phyloP scores from a whole-genome alignment of 2,888 invertebrate genomes.

The Watsonalla cultraria region DNA sequence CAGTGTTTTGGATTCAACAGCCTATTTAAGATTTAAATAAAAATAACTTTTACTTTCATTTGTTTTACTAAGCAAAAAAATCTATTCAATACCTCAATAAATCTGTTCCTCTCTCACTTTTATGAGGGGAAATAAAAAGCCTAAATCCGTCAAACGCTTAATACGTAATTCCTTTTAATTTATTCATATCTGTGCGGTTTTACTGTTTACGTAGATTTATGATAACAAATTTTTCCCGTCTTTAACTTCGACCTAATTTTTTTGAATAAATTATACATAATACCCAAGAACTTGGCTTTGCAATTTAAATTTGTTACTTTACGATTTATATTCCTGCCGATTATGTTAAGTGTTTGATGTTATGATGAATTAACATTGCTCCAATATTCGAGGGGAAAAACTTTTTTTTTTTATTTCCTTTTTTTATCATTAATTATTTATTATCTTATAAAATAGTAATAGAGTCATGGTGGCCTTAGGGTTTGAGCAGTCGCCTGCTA shows the following conservation, averaged over 20 bases:
- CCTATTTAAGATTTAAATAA: no score
- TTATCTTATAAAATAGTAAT: no score
- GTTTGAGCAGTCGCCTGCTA: no score
- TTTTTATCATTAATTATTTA: no score
- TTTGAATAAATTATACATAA: slow-evolving; percentile 27
- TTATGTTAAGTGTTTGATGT: slow-evolving; percentile 4
- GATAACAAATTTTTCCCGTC: slow-evolving; percentile 38
- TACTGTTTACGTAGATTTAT: slow-evolving; percentile 38
- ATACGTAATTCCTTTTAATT: slow-evolving; percentile 14
- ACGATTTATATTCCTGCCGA: slow-evolving; percentile 13
- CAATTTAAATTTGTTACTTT: slow-evolving; percentile 22
- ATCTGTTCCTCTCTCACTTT: background rate
- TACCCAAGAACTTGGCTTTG: slow-evolving; percentile 6
- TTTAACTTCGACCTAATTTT: slow-evolving; percentile 17
- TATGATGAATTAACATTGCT: background rate
- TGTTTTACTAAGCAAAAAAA: no score
- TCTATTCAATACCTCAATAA: background rate
- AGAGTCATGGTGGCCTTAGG: no score
- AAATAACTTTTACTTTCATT: no score
- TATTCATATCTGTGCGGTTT: slow-evolving; percentile 31
- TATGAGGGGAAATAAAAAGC: background rate
- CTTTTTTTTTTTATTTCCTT: no score
- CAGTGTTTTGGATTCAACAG: no score
- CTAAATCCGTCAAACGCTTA: slow-evolving; percentile 2
- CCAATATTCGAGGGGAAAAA: no score